A percentile compares a stretch with the other conserved stretches of the same genome.
These are phyloP conservation scores for Pristionchus maxplancki DNA, from an alignment of 2,888 invertebrate genomes.

Conservation along the genomic window DNA sequence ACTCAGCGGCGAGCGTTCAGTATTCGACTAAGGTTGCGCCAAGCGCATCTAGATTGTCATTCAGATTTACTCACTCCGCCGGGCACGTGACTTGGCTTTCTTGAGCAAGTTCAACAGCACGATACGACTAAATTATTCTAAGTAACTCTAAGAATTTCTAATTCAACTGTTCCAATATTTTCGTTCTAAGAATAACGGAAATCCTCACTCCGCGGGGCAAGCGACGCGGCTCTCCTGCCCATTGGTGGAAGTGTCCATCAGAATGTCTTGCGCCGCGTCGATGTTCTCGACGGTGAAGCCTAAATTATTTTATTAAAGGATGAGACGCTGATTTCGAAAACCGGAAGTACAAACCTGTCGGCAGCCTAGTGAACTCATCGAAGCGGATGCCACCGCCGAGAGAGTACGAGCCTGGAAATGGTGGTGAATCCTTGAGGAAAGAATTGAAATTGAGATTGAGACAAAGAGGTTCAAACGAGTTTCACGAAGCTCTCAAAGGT, in stretches of 20 bases:
- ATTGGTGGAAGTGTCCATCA: neutral
- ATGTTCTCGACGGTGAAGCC: constrained; percentile 63
- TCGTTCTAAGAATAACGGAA: no score
- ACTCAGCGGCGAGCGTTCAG: no score
- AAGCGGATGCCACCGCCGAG: constrained; percentile 82
- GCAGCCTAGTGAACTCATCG: constrained; percentile 81
- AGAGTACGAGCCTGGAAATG: constrained; percentile 80
- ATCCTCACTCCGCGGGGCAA: constrained; percentile 61
- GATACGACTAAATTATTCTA: no score
- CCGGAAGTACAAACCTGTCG: constrained; percentile 78
- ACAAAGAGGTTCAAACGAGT: neutral
- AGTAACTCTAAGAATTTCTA: no score
- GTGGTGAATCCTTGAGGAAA: no score
- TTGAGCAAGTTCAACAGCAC: no score
- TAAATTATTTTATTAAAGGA: neutral
- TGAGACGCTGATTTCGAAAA: neutral
- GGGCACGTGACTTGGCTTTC: no score
- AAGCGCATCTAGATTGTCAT: no score
- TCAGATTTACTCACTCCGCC: no score
- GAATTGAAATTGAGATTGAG: no score
- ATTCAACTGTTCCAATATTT: no score
- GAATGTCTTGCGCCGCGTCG: constrained; percentile 57
- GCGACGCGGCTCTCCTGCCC: neutral
- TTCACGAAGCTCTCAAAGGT: neutral
- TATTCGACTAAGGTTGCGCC: no score